A percentile compares a stretch with the other conserved stretches of the same genome.
Conservation (phyloP, 2,113 vertebrate genomes). For the Neomonachus schauinslandi region DNA sequence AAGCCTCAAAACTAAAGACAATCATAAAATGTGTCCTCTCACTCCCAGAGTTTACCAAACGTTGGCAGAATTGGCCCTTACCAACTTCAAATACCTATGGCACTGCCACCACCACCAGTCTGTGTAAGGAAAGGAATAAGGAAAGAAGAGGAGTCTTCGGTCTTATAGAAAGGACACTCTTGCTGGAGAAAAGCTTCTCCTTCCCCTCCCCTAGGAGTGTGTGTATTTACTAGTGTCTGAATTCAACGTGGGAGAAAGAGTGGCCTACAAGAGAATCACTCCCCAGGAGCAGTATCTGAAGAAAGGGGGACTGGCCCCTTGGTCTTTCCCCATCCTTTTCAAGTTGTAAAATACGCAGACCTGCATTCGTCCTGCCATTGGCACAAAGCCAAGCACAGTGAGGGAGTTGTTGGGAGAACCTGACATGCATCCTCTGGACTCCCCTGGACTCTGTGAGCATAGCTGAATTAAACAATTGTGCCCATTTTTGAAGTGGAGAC, state of each 20-base stretch:
- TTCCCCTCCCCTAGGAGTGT: neutral
- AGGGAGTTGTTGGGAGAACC: neutral
- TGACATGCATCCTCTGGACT: neutral
- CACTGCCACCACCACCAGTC: neutral
- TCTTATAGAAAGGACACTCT: neutral
- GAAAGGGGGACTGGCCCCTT: neutral
- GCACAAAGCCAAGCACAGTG: neutral
- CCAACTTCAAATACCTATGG: neutral
- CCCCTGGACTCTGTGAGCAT: neutral
- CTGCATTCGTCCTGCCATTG: neutral
- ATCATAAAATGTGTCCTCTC: neutral
- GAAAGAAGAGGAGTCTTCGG: neutral
- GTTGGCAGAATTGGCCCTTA: neutral
- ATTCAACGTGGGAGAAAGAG: neutral
- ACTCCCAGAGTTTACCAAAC: neutral
- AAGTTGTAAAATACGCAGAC: neutral
- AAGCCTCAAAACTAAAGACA: neutral
- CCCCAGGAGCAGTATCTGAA: neutral
- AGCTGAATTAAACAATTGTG: neutral
- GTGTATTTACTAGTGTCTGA: neutral
- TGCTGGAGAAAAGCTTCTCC: neutral
- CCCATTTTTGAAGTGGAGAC: neutral
- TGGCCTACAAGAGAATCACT: neutral
- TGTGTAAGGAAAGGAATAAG: neutral
- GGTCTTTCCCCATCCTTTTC: neutral